phyloP scores from a whole-genome alignment of 1,140 invertebrate species.

The Yoshiicerus persimilis region DNA sequence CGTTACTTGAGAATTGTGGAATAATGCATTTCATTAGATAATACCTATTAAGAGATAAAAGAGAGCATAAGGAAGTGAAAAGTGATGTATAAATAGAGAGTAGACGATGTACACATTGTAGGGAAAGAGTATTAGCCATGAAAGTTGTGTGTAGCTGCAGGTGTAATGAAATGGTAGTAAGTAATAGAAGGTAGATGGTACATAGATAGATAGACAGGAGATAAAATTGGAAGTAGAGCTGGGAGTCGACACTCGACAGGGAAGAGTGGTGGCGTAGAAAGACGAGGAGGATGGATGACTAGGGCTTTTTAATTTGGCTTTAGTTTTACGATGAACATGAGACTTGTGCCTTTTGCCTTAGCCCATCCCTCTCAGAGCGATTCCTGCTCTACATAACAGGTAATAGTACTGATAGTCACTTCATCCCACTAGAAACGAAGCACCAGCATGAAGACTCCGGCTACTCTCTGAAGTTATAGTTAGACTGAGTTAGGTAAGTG shows the following conservation, averaged over 20 bases:
- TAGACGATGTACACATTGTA: neutral
- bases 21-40: no score
- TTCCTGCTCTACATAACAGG: neutral
- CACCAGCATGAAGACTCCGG: no score
- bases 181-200: neutral
- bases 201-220: neutral
- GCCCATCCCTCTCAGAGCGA: neutral
- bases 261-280: neutral
- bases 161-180: neutral
- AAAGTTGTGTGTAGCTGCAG: neutral
- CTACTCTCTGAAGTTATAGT: neutral
- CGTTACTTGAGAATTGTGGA: no score
- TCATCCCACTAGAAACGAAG: neutral
- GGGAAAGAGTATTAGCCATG: no score
- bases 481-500: neutral
- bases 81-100: neutral
- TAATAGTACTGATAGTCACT: neutral
- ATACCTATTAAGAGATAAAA: no score
- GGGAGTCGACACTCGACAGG: neutral
- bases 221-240: neutral
- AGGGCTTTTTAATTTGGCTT: conserved; percentile 17
- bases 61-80: neutral
- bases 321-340: conserved; percentile 23
- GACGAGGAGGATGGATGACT: conserved; percentile 2
- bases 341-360: neutral